Percentiles rank a stretch among this genome's conserved stretches.
These are phyloP conservation scores for Cetonia aurata DNA, from an alignment of 2,888 invertebrate species.

Conservation along the genomic window DNA sequence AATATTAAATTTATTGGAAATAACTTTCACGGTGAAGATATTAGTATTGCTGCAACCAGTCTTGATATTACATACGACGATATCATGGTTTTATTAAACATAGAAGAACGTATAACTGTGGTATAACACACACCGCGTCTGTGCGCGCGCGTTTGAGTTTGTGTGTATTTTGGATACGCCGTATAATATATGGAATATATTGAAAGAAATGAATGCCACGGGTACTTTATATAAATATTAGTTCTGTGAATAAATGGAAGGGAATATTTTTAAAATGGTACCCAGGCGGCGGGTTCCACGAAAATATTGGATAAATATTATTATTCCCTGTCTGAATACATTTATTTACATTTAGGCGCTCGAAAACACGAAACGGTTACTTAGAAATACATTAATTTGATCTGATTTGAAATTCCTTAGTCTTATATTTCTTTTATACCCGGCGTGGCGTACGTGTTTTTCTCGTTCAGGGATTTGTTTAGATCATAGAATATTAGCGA, in stretches of 20 bases:
- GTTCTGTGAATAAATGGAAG: slow-evolving; percentile 19
- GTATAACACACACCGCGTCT: neutral
- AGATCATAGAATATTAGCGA: too few relatives aligned
- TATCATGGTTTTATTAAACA: slow-evolving; percentile 1
- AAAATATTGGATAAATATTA: slow-evolving; percentile 38
- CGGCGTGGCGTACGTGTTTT: too few relatives aligned
- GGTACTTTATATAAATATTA: slow-evolving; percentile 35
- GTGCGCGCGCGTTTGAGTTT: neutral
- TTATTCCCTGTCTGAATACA: slow-evolving; percentile 35
- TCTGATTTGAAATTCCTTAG: slow-evolving; percentile 27
- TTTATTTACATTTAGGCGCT: slow-evolving; percentile 27
- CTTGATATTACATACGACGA: neutral
- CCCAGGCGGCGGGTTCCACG: slow-evolving; percentile 7
- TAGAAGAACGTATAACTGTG: neutral
- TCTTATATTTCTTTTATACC: too few relatives aligned
- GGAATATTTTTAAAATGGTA: slow-evolving; percentile 27
- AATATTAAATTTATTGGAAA: slow-evolving; percentile 14
- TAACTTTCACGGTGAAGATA: neutral
- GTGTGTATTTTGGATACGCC: neutral
- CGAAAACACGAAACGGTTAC: slow-evolving; percentile 19
- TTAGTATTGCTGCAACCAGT: too few relatives aligned
- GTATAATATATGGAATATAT: slow-evolving; percentile 32
- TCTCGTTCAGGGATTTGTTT: too few relatives aligned
- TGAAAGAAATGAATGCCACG: slow-evolving; percentile 20
- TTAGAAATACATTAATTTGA: slow-evolving; percentile 31